Base-by-base conservation (phyloP, 2,113 vertebrate genomes). In the Tringa solitaria region DNA sequence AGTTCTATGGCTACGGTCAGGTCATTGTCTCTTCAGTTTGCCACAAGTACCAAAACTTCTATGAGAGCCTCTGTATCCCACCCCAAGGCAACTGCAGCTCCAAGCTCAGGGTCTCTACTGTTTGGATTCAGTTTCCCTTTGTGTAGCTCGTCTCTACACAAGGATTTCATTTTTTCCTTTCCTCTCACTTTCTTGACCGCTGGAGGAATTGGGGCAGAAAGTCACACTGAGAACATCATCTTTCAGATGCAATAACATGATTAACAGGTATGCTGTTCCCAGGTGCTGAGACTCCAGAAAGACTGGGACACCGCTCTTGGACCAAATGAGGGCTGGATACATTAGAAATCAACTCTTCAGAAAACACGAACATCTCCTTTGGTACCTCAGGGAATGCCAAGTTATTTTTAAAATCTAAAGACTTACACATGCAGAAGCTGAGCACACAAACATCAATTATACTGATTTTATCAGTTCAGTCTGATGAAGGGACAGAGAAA, bases 1-100 rank as follows among this genome's bases (percentile, higher is more conserved):
- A 45, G 2, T 12, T 5, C 24, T 22, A 2, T 10, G 45, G 20
- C 26, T 28, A 22, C 2, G 2, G 20, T 8, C 22, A 45, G 30
- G 9, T 51, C 48, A 9, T 5, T 14, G 23, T 8, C 17, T 74
- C 35, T 8, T 1, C 5, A 27, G 28, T 12, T 24, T 59, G 9
- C 12, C 32, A 50, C 9, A 27, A 8, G 6, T 10, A 30, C 14
- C 33, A 65, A 48, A 28, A 9, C 8, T 65, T 69, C 51, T 30
- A 79, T 18, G 50, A 43, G 8, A 14, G 17, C 8, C 11, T 13
- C 57, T 32, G 22, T 39, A 60, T 1, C 12, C 35, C 23, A 56
- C 4, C 22, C 50, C 13, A 65, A 30, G 6, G 26, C 39, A 73
- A 8, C 20, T 35, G 30, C 51, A 46, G 12, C 35, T 56, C 45